phyloP scores from a whole-genome alignment of 37 sponge, comb jelly and placozoan genomes.

The Aphrocallistes beatrix region DNA sequence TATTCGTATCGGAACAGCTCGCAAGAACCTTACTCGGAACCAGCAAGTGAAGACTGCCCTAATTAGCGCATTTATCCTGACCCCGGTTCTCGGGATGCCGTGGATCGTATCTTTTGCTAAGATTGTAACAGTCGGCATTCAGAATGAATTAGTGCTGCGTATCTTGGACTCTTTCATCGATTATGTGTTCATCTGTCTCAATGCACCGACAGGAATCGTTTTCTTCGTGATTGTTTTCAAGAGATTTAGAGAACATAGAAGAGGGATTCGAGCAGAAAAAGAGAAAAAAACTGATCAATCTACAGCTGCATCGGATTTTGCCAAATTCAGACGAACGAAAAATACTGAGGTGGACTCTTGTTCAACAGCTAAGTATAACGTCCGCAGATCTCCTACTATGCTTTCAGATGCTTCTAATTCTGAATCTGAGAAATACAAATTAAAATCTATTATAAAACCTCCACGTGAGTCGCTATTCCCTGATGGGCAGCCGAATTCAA shows the following conservation, averaged over 20 bases:
- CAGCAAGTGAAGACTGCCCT: not conserved
- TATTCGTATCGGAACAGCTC: not conserved
- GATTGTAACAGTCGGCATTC: not conserved
- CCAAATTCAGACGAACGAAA: not conserved
- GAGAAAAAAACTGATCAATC: not conserved
- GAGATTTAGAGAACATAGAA: not conserved
- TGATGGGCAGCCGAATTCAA: too few species aligned
- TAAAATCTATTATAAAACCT: too few species aligned
- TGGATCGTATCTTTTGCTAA: not conserved
- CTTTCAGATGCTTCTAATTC: not conserved
- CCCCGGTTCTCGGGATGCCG: conserved; percentile 2
- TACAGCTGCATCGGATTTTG: not conserved
- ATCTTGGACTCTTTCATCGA: not conserved
- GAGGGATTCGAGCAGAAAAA: not conserved
- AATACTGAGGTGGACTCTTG: not conserved
- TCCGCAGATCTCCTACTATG: not conserved
- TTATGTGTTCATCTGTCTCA: not conserved
- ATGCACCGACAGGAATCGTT: not conserved
- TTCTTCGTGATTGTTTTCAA: conserved; percentile 12
- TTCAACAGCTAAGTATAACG: not conserved
- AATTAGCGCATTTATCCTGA: not conserved
- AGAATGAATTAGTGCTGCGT: not conserved
- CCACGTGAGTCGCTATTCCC: too few species aligned
- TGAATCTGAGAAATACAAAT: not conserved
- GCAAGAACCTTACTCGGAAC: not conserved